Conservation (phyloP, 1,140 invertebrate species). For the Drosophila malerkotliana region DNA sequence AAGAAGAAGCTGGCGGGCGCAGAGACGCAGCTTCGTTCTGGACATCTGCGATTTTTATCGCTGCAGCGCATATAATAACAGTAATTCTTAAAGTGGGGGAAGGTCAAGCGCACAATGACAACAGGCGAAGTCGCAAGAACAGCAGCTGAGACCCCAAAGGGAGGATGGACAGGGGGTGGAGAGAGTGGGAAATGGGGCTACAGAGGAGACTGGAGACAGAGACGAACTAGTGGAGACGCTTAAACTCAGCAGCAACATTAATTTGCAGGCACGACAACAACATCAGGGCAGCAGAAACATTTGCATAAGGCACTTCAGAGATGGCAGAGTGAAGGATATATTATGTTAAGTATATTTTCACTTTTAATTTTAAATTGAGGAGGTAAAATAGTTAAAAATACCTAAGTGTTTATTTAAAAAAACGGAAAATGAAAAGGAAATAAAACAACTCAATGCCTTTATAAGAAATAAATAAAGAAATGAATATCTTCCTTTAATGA, state of each 20-base stretch:
- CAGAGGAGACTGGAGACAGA: slow-evolving; percentile 19
- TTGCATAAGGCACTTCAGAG: slow-evolving; percentile 58
- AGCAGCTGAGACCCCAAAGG: slow-evolving; percentile 60
- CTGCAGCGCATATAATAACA: slow-evolving; percentile 82
- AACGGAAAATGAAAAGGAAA: too few relatives aligned
- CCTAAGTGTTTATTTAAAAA: too few relatives aligned
- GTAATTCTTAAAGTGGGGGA: slow-evolving; percentile 84
- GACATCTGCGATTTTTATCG: slow-evolving; percentile 83
- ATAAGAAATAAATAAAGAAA: too few relatives aligned
- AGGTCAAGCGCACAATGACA: slow-evolving; percentile 78
- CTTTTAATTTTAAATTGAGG: too few relatives aligned
- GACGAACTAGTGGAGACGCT: slow-evolving; percentile 61
- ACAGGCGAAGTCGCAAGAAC: slow-evolving; percentile 71
- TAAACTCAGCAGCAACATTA: slow-evolving; percentile 82
- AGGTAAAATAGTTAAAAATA: too few relatives aligned
- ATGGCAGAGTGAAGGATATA: not conserved
- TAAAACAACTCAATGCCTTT: too few relatives aligned
- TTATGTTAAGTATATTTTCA: not conserved
- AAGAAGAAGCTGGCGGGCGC: slow-evolving; percentile 10
- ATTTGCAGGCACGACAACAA: slow-evolving; percentile 68
- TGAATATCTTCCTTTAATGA: too few relatives aligned
- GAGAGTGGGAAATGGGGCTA: not conserved
- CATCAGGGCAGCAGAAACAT: slow-evolving; percentile 46
- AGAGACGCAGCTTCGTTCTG: slow-evolving; percentile 35
- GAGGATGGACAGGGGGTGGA: not conserved